phyloP scores from a whole-genome alignment of 2,797 vertebrate species.

The Lindbergichthys nudifrons region DNA sequence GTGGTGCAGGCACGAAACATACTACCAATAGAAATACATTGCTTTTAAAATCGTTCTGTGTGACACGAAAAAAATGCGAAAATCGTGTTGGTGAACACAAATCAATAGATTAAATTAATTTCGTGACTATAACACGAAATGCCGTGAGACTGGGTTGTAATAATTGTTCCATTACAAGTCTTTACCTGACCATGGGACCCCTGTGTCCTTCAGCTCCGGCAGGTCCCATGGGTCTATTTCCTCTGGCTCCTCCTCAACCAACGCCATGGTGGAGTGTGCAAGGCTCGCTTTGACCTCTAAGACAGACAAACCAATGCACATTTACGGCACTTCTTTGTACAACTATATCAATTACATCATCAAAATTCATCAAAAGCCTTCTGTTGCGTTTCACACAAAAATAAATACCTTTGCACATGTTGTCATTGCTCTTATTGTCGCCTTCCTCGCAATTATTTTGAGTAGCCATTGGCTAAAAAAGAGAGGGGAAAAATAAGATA shows the following conservation, averaged over 20 bases:
- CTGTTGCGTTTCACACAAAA: not conserved
- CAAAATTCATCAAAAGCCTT: not conserved
- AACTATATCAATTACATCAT: not conserved
- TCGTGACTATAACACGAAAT: no score
- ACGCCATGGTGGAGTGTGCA: conserved; percentile 85
- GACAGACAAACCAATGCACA: conserved; percentile 2
- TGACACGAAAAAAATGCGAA: no score
- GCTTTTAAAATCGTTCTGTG: no score
- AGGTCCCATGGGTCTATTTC: conserved; percentile 89
- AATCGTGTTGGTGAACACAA: no score
- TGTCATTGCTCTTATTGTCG: conserved; percentile 59
- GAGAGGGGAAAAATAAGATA: not conserved
- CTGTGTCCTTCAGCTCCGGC: conserved; percentile 86
- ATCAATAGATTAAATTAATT: no score
- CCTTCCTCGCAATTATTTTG: conserved; percentile 81
- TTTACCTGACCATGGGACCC: conserved; percentile 88
- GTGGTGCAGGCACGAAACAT: no score
- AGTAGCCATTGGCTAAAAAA: conserved; percentile 85
- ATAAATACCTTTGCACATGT: conserved; percentile 65
- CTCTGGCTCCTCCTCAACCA: conserved; percentile 77
- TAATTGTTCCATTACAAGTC: conserved; percentile 64
- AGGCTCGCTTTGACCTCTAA: conserved; percentile 73
- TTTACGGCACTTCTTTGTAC: not conserved
- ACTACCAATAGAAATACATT: no score
- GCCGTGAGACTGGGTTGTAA: no score